Conservation (phyloP, 2,113 vertebrate species). For the Coptodon rendalli region DNA sequence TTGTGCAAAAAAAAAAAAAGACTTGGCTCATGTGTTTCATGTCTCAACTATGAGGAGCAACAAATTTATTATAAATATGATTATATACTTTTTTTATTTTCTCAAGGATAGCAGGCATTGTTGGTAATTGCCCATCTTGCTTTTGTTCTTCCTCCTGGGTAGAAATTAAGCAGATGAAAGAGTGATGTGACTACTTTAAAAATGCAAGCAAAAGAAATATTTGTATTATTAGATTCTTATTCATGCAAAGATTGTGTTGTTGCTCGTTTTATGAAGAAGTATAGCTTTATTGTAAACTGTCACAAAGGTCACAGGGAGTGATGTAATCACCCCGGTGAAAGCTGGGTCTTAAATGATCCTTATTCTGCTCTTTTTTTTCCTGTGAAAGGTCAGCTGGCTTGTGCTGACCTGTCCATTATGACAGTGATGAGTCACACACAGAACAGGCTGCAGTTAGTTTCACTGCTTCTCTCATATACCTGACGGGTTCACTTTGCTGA, state of each 20-base stretch:
- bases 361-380: not conserved
- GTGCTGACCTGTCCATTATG: slow-evolving; percentile 47
- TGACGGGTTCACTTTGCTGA: not conserved
- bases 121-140: not conserved
- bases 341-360: slow-evolving; percentile 22
- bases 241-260: not conserved
- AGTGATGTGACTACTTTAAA: not conserved
- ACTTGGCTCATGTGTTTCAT: not conserved
- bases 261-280: not conserved
- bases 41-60: not conserved
- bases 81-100: not conserved
- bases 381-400: slow-evolving; percentile 42
- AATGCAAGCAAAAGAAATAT: not conserved
- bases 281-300: not conserved
- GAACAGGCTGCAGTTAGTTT: slow-evolving; percentile 6
- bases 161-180: not conserved
- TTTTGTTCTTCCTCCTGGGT: not conserved
- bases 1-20: not conserved
- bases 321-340: slow-evolving; percentile 29
- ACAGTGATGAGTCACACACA: slow-evolving; percentile 18
- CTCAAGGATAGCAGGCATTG: not conserved
- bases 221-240: not conserved
- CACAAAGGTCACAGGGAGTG: not conserved
- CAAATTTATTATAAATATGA: not conserved
- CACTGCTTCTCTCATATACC: slow-evolving; percentile 1